Evolutionary conservation across 2,113 vertebrate genomes (phyloP).

Genomic region (Dipodomys ordii): DNA sequence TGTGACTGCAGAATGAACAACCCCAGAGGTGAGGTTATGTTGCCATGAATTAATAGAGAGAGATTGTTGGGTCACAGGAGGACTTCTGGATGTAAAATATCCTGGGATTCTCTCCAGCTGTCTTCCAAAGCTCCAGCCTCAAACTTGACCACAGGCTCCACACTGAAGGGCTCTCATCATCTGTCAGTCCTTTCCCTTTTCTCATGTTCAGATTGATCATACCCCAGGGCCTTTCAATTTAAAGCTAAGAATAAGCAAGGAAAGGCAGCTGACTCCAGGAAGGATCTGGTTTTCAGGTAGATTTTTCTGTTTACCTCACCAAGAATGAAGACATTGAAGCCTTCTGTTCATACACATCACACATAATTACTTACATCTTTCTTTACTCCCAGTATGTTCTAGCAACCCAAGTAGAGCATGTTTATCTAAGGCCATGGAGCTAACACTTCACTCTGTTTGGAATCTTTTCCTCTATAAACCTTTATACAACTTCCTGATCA

Average conservation of each 20-base stretch:
- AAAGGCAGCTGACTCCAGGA: background rate
- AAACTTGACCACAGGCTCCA: background rate
- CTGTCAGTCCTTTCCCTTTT: background rate
- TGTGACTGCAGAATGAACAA: constrained; percentile 53
- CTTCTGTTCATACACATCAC: background rate
- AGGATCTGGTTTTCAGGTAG: background rate
- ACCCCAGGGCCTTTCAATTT: constrained; percentile 4
- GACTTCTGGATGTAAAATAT: constrained; percentile 33
- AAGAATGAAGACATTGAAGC: background rate
- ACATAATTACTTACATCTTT: background rate
- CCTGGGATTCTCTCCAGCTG: background rate
- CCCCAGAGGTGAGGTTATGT: constrained; percentile 63
- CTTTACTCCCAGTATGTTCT: accelerated
- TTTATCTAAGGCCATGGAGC: background rate
- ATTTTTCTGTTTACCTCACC: background rate
- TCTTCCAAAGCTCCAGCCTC: background rate
- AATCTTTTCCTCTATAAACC: background rate
- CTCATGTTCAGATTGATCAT: background rate
- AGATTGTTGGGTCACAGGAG: constrained; percentile 21
- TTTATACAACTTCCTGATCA: background rate
- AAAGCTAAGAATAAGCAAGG: background rate
- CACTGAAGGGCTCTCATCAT: background rate
- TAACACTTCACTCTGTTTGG: background rate
- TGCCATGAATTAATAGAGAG: constrained; percentile 42
- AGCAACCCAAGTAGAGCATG: background rate